phyloP scores from a whole-genome alignment of 2,888 invertebrate genomes.

The Hyposoter dolosus region DNA sequence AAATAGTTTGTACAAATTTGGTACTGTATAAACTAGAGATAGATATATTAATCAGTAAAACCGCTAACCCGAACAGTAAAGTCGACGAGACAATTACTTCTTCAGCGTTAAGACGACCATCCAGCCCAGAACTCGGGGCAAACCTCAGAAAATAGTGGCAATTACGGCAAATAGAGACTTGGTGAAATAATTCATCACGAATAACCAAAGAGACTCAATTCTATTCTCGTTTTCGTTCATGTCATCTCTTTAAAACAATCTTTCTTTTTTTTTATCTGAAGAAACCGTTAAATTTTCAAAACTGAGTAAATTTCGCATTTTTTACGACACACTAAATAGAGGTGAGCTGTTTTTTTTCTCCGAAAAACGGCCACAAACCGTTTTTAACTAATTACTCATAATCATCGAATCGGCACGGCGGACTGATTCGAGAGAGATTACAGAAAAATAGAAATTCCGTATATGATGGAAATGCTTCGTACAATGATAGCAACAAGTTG shows the following conservation, averaged over 20 bases:
- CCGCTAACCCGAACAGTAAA: constrained; percentile 23
- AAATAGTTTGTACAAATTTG: constrained; percentile 15
- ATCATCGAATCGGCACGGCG: neutral
- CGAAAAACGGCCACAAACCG: neutral
- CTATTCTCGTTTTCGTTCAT: neutral
- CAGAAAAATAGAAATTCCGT: neutral
- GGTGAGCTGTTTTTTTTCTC: no score
- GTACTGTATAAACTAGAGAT: neutral
- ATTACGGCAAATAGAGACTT: constrained; percentile 14
- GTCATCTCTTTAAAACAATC: neutral
- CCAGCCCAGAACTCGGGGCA: neutral
- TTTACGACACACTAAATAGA: no score
- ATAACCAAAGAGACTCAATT: neutral
- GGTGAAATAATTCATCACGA: neutral
- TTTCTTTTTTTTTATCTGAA: no score
- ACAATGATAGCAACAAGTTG: no score
- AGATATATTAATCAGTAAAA: constrained; percentile 16
- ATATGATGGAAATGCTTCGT: no score
- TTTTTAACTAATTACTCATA: neutral
- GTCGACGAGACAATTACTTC: constrained; percentile 50
- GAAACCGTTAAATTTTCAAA: no score
- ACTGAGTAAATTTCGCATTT: no score
- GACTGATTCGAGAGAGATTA: neutral
- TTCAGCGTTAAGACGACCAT: constrained; percentile 39
- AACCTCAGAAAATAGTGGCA: constrained; percentile 2